Conservation (phyloP, 1,140 invertebrate genomes). For the Anastrepha obliqua region DNA sequence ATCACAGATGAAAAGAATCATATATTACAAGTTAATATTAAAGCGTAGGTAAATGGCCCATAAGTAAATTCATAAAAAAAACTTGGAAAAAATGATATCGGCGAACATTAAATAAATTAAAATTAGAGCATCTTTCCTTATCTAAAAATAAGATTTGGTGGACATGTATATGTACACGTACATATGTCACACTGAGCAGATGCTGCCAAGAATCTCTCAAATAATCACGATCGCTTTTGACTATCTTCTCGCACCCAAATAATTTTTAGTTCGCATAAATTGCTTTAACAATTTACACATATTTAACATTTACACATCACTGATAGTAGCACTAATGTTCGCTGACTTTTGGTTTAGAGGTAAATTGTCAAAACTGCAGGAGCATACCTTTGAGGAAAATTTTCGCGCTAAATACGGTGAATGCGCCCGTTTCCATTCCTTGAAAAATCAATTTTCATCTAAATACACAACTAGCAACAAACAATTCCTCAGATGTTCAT, state of each 20-base stretch:
- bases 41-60: no score
- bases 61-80: neutral
- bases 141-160: neutral
- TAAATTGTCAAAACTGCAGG: constrained; percentile 21
- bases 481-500: neutral
- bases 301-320: neutral
- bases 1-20: neutral
- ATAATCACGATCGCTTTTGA: neutral
- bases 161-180: neutral
- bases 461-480: neutral
- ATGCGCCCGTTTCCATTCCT: constrained; percentile 20
- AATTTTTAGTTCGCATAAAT: neutral
- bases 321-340: constrained; percentile 20
- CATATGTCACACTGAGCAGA: neutral
- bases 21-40: no score
- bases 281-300: neutral
- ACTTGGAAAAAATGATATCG: neutral
- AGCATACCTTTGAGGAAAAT: constrained; percentile 9
- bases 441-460: constrained; percentile 31
- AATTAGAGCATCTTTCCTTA: neutral
- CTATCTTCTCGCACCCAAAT: neutral
- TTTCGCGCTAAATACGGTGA: constrained; percentile 39
- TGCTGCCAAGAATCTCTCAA: neutral
- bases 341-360: constrained; percentile 24
- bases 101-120: neutral